Percentiles rank a stretch among this genome's conserved stretches.
These are phyloP conservation scores for Mormoops blainvillei DNA, from an alignment of 2,113 vertebrate species.

Conservation along the genomic window DNA sequence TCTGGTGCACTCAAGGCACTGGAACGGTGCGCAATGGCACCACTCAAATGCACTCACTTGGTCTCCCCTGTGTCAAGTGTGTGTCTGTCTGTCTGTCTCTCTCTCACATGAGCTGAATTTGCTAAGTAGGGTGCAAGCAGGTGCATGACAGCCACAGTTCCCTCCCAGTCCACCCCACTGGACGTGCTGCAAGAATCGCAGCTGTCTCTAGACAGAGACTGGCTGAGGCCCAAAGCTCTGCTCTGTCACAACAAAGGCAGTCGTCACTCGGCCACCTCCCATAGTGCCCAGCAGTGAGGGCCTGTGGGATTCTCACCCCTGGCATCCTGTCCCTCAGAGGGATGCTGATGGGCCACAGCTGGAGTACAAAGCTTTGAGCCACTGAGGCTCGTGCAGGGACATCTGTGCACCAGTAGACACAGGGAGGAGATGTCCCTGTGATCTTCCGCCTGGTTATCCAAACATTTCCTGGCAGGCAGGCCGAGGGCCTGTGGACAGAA, in stretches of 20 bases:
- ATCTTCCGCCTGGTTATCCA: not conserved
- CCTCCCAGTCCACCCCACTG: rapidly evolving
- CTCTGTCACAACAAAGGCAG: constrained; percentile 45
- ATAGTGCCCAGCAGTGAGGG: not conserved
- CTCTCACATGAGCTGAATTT: not conserved
- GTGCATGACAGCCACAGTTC: not conserved
- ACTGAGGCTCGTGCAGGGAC: not conserved
- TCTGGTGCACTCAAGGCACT: no score
- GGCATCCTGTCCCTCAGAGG: not conserved
- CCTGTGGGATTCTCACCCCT: not conserved
- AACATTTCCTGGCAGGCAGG: not conserved
- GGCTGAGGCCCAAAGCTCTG: constrained; percentile 22
- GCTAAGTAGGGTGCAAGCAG: not conserved
- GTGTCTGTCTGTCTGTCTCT: not conserved
- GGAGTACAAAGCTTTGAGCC: not conserved
- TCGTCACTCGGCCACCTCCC: not conserved
- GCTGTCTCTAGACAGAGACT: constrained; percentile 25
- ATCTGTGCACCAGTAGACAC: constrained; percentile 34
- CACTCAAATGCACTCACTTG: rapidly evolving
- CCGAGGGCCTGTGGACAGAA: not conserved
- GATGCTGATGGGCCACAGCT: constrained; percentile 44
- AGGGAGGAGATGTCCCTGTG: not conserved
- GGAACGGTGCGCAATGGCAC: not conserved
- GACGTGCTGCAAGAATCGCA: not conserved
- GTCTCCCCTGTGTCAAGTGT: not conserved